Evolutionary conservation across 2,797 vertebrate species (phyloP), one percentile per base, ranked within the genome.

Genomic region (Heterohyrax brucei): DNA sequence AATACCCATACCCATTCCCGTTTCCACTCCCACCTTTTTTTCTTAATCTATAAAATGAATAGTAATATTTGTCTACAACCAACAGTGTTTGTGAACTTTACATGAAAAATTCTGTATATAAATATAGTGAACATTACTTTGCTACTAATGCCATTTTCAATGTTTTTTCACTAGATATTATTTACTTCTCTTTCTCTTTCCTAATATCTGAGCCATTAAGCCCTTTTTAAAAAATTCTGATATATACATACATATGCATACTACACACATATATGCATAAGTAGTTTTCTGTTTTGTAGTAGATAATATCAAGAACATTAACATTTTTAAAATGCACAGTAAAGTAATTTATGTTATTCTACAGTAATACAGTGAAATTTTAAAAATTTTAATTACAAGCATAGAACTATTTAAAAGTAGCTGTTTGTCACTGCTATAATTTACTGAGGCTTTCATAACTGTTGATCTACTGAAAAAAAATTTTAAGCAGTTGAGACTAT

Each of bases 21-120:
- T 30, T 5, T 13, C 46, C 1, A 3, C 26, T 16, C 22, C 82
- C 9, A 62, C 50, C 48, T 28, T 21, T 6, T 48, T 64, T 87
- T 88, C 73, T 56, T 89, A 75, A 84, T 89, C 89, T 93, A 24
- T 79, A 59, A 94, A 95, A 87, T 87, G 59, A 44, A 78, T 84
- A 75, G 50, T 81, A 79, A 95, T 70, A 56, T n/a, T 76, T 66
- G 7, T 78, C 44, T 95, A 18, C 33, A 88, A 48, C 92, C 33
- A 88, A 48, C 92, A 81, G 9, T 22, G 9, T 81, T 80, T 81
- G 88, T 78, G 87, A 89, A 80, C 48, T 39, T 95, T 48, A 70
- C 1, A 2, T 84, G 84, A 76, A 88, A 92, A 89, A 80, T 53
- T 86, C 64, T 75, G 5, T 50, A 66, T 24, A 44, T 76, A 62